Evolutionary conservation across 2,113 vertebrate species (phyloP), one percentile per base, ranked within the genome.

Genomic region (Aegypius monachus): DNA sequence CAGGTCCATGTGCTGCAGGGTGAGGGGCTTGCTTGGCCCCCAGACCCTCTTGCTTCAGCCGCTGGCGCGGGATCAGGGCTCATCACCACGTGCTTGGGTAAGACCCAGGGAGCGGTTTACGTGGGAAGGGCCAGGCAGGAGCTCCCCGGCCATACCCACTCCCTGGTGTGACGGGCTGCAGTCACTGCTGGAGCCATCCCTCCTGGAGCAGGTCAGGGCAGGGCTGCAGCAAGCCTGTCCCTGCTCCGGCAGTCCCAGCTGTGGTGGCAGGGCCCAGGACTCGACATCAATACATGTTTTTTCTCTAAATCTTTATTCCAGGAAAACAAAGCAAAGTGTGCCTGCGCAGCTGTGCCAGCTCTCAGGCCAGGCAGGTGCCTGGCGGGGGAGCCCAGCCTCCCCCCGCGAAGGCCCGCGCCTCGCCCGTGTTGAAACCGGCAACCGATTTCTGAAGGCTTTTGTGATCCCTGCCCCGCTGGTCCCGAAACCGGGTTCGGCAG

Each of bases 261-360:
- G 19, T 8, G 38, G 40, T 32, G 47, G 55, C 63, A 73, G 63
- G 18, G 12, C 73, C 27, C 50, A 25, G 43, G 31, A 52, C 48
- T 52, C 5, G 3, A 63, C 18, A 42, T 17, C 50, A 36, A 22
- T 6, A 43, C 36, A 10, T n/a, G 1, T 1, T 22, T 94, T 96
- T 92, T 85, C 38, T 94, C 56, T 63, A 81, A 94, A 94, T 7
- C 0, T 96, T 96, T 96, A 95, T 95, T 96, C 2, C 20, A 52
- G 31, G 40, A 61, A 71, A 58, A 45, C 1, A 26, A 48, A 71
- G 10, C 4, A 27, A 61, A 38, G 53, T 0, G 36, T 75, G 56
- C n/a, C 58, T 20, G 67, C 13, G 10, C 4, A 11, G 63, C 75
- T 2, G 4, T 63, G 81, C 29, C 72, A 56, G 43, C 67, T 38